phyloP scores from a whole-genome alignment of 2,797 vertebrate genomes.

The Eidolon dupreanum region DNA sequence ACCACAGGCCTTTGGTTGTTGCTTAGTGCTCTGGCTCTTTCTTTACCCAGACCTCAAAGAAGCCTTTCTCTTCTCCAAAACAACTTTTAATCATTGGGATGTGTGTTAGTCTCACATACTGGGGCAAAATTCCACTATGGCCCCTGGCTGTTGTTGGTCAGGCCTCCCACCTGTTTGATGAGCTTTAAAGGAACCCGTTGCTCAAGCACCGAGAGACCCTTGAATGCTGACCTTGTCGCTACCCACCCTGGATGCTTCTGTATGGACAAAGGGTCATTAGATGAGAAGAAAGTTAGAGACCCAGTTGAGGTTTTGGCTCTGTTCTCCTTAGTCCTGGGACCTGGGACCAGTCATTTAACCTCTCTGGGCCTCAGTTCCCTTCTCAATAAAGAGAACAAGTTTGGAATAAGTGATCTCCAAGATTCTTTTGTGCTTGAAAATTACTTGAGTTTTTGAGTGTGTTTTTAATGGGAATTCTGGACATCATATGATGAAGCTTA shows the following conservation, averaged over 20 bases:
- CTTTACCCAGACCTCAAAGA: not conserved
- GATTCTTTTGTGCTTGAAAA: slow-evolving; percentile 26
- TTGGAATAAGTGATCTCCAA: not conserved
- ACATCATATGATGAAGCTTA: not conserved
- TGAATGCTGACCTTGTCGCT: accelerated
- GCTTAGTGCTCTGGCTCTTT: not conserved
- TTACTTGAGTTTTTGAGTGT: not conserved
- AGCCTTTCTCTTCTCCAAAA: not conserved
- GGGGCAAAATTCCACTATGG: not conserved
- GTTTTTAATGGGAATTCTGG: not conserved
- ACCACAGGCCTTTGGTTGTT: not conserved
- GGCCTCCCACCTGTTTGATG: not conserved
- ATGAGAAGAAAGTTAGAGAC: not conserved
- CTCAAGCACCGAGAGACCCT: not conserved
- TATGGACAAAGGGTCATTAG: not conserved
- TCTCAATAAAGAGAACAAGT: not conserved
- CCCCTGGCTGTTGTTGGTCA: not conserved
- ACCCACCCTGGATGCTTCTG: not conserved
- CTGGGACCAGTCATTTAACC: not conserved
- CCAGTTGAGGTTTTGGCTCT: not conserved
- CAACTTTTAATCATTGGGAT: not conserved
- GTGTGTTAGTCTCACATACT: not conserved
- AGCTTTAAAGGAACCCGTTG: not conserved
- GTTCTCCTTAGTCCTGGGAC: not conserved
- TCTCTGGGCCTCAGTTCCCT: not conserved